These are phyloP conservation scores for Coryphaenoides rupestris DNA, from an alignment of 2,113 vertebrate genomes.

Conservation along the genomic window DNA sequence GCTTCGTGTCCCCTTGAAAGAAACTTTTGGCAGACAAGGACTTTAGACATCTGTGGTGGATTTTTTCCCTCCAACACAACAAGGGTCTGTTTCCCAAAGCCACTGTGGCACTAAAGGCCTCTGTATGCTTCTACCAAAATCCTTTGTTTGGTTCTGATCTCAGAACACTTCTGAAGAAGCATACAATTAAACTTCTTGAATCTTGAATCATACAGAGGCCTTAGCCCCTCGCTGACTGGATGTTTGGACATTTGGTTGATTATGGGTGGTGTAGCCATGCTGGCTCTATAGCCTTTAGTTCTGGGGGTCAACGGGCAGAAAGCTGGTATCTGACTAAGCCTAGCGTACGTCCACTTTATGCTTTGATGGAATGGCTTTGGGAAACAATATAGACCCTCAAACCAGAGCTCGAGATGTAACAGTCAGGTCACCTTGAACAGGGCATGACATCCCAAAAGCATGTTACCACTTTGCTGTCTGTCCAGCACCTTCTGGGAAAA, in stretches of 20 bases:
- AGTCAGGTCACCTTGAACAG: conserved; percentile 16
- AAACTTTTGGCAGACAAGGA: conserved; percentile 80
- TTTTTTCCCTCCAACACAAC: conserved; percentile 74
- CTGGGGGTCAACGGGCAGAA: too few species aligned
- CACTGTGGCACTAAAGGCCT: conserved; percentile 41
- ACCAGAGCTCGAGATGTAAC: conserved; percentile 46
- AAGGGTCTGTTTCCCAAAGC: conserved; percentile 35
- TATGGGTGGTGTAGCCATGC: too few species aligned
- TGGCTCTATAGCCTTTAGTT: too few species aligned
- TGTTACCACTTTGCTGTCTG: conserved; percentile 18
- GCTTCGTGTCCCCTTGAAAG: conserved; percentile 37
- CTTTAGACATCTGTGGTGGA: conserved; percentile 78
- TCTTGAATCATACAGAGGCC: too few species aligned
- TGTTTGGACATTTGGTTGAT: too few species aligned
- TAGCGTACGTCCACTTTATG: too few species aligned
- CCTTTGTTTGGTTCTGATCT: too few species aligned
- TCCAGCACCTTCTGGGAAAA: not conserved
- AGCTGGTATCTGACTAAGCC: too few species aligned
- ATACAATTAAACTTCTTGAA: too few species aligned
- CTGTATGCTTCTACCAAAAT: not conserved
- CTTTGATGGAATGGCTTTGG: conserved; percentile 34
- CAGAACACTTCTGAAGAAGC: too few species aligned
- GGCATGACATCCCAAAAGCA: conserved; percentile 38
- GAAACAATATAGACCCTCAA: conserved; percentile 44
- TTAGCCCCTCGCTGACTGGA: too few species aligned